Conservation (phyloP, 1,140 invertebrate genomes). For the Orchesella cincta region DNA sequence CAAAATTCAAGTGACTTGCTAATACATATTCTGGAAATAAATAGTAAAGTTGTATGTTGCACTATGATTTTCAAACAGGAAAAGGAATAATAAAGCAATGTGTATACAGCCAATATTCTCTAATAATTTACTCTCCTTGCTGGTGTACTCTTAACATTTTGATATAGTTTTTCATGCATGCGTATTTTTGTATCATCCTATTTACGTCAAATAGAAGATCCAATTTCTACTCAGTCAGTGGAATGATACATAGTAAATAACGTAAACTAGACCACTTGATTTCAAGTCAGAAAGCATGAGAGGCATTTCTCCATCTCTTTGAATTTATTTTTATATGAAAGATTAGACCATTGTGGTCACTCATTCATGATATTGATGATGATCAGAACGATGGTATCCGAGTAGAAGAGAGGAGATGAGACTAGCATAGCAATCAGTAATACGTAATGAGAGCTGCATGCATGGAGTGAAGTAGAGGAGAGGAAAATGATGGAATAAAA, state of each 20-base stretch:
- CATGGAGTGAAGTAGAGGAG: neutral
- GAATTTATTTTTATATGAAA: neutral
- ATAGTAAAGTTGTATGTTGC: neutral
- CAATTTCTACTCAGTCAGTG: neutral
- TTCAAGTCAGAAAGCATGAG: neutral
- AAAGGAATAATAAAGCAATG: no score
- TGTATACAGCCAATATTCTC: no score
- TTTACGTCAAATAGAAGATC: neutral
- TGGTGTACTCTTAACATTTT: no score
- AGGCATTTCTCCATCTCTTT: neutral
- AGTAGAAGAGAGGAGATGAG: constrained; percentile 2
- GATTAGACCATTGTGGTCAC: constrained; percentile 23
- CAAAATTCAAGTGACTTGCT: constrained; percentile 26
- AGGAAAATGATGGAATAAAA: no score
- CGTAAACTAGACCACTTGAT: neutral
- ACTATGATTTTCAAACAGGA: neutral
- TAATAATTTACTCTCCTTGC: no score
- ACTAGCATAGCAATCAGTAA: constrained; percentile 6
- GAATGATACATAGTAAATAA: neutral
- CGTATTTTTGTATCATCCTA: neutral
- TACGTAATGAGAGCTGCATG: neutral
- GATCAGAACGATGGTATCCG: neutral
- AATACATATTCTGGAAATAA: constrained; percentile 15
- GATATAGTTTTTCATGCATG: no score
- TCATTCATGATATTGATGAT: constrained; percentile 22